These are phyloP conservation scores for Otolemur crassicaudatus DNA, from an alignment of 2,797 vertebrate genomes.

Conservation along the genomic window DNA sequence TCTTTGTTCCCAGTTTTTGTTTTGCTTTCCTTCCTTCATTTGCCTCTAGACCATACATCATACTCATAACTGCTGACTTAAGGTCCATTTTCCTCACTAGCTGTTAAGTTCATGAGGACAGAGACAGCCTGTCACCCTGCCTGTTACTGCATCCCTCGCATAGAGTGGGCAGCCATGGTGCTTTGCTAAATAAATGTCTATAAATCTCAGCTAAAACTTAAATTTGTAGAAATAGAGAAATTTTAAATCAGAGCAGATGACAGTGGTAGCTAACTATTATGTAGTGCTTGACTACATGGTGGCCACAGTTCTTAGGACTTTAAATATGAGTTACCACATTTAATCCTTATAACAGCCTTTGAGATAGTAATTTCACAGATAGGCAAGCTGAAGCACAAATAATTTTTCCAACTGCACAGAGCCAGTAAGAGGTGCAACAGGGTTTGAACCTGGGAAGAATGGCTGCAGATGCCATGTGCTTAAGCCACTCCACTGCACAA, in stretches of 20 bases:
- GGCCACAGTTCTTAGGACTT: background rate
- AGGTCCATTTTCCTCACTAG: background rate
- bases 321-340: background rate
- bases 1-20: background rate
- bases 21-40: background rate
- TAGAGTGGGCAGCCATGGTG: background rate
- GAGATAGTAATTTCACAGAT: background rate
- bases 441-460: background rate
- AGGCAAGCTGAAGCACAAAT: background rate
- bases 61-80: background rate
- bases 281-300: background rate
- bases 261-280: background rate
- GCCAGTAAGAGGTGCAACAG: background rate
- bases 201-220: background rate
- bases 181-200: background rate
- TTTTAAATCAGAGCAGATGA: background rate
- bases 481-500: background rate
- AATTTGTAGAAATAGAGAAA: background rate
- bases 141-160: background rate
- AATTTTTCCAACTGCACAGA: background rate
- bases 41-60: background rate
- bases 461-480: background rate
- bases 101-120: background rate
- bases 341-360: background rate
- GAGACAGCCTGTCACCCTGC: background rate